Evolutionary conservation across 2,888 invertebrate genomes (phyloP).

Genomic region (Lordiphosa fenestrarum): DNA sequence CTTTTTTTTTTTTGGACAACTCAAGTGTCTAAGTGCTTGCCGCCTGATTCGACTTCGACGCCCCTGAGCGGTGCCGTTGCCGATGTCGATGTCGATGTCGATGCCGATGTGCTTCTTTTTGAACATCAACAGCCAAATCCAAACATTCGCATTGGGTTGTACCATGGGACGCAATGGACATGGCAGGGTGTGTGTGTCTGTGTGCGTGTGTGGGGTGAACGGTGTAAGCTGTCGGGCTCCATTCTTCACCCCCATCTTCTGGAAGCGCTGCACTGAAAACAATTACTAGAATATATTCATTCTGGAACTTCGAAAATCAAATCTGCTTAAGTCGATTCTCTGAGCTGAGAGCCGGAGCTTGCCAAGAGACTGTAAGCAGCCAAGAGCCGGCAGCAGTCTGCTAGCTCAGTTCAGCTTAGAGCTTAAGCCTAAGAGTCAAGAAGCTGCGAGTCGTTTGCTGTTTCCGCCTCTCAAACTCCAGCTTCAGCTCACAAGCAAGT

Average conservation of each 20-base stretch:
- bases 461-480: no score
- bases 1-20: slow-evolving; percentile 51
- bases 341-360: no score
- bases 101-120: slow-evolving; percentile 18
- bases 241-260: slow-evolving; percentile 22
- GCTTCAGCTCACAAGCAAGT: no score
- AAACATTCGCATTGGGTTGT: slow-evolving; percentile 46
- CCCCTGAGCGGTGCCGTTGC: slow-evolving; percentile 21
- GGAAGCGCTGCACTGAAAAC: slow-evolving; percentile 11
- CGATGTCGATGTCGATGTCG: slow-evolving; percentile 38
- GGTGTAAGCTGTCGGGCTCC: slow-evolving; percentile 24
- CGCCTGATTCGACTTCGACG: slow-evolving; percentile 37
- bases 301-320: no score
- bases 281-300: no score
- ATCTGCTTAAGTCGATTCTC: no score
- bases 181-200: slow-evolving; percentile 3
- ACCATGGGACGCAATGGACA: slow-evolving; percentile 1
- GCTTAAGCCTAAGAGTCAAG: no score
- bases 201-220: slow-evolving; percentile 5
- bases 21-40: slow-evolving; percentile 68
- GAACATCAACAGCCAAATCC: slow-evolving; percentile 49
- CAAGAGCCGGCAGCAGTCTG: no score
- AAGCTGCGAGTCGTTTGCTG: no score
- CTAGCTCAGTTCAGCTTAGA: no score
- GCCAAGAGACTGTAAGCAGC: no score